These are phyloP conservation scores for Etheostoma nigrum DNA, from an alignment of 2,797 vertebrate genomes.

Conservation along the genomic window DNA sequence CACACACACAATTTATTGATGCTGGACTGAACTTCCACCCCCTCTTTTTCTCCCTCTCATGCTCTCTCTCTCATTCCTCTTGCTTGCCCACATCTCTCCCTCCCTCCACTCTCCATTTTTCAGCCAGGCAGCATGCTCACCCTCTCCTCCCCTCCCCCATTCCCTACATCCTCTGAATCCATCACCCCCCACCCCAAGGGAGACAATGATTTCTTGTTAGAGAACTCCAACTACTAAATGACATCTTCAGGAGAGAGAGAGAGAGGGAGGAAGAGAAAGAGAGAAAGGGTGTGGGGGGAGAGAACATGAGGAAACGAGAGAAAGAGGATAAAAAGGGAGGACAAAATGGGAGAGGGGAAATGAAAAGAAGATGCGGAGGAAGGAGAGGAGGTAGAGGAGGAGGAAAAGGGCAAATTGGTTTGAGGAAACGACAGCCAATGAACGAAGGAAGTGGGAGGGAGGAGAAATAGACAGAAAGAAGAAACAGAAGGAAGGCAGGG, in stretches of 20 bases:
- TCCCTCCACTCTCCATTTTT: conserved; percentile 65
- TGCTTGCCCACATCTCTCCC: conserved; percentile 52
- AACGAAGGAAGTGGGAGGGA: conserved; percentile 64
- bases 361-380: conserved; percentile 63
- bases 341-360: conserved; percentile 62
- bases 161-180: conserved; percentile 71
- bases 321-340: conserved; percentile 41
- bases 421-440: conserved; percentile 76
- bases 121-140: conserved; percentile 58
- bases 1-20: conserved; percentile 76
- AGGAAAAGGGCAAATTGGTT: conserved; percentile 67
- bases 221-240: conserved; percentile 86
- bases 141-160: conserved; percentile 33
- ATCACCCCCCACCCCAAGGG: conserved; percentile 77
- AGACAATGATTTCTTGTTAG: conserved; percentile 89
- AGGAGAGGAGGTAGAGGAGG: conserved; percentile 46
- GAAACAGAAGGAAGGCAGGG: conserved; percentile 66
- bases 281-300: not conserved
- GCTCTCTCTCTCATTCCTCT: conserved; percentile 46
- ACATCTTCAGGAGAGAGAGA: conserved; percentile 80
- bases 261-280: conserved; percentile 33
- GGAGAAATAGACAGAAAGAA: conserved; percentile 59
- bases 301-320: conserved; percentile 37
- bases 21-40: conserved; percentile 76
- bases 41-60: conserved; percentile 57